Evolutionary conservation across 2,113 vertebrate species (phyloP), one percentile per base, ranked within the genome.

Genomic region (Pseudolaguvia tuberculata): DNA sequence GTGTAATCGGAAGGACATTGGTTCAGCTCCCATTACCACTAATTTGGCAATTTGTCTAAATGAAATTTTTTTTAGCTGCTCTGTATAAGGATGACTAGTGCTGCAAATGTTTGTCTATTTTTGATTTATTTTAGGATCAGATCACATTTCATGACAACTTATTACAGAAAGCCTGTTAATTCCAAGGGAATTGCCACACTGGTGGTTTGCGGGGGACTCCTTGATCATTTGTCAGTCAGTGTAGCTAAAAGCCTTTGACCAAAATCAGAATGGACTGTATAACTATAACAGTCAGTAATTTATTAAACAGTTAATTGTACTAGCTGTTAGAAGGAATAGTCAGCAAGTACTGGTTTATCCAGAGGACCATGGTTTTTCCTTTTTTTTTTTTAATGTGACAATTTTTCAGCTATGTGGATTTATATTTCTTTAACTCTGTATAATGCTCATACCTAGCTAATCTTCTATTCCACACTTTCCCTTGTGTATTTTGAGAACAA

Each of bases 401-500:
- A 12, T 50, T 67, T 67, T 10, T 27, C 2, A 21, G 5, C 39
- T 25, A 18, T 18, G 21, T 67, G 45, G 45, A 67, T 29, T 50
- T 50, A 4, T 50, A 27, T 50, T 50, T 67, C 42, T 50, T 67
- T 67, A 45, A 45, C 23, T 29, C 12, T 23, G n/a, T 50, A 27
- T 50, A 47, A 2, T 27, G 23, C 9, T 67, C 5, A 47, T 50
- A 12, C 50, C n/a, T n/a, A n/a, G 4, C 45, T 29, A 45, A 67
- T 67, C 63, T 67, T 29, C 63, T 25, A 50, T 50, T 27, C 15
- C 45, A 20, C 45, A 13, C 45, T 67, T 45, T 67, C 63, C 63
- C 63, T 47, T 67, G 63, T 67, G 45, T 67, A 67, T 67, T 67
- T 67, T 67, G 23, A 67, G 63, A 17, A 67, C 63, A 67, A 27